Conservation (phyloP, 2,113 vertebrate species). For the Chinchilla lanigera region DNA sequence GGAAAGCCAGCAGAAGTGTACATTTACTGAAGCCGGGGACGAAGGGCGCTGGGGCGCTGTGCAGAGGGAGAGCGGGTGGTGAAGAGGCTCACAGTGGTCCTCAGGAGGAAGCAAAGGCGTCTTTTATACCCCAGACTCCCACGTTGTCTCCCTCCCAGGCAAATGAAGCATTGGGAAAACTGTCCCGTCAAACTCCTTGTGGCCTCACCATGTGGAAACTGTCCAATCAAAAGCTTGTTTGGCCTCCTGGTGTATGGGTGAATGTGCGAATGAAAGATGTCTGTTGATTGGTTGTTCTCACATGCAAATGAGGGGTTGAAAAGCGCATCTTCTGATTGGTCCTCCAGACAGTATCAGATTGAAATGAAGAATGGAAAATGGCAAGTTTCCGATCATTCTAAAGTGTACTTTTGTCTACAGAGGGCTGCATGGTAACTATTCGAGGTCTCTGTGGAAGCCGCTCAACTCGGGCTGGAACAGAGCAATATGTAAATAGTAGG, state of each 20-base stretch:
- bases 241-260: not conserved
- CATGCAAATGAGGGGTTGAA: not conserved
- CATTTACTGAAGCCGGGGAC: no score
- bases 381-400: not conserved
- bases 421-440: not conserved
- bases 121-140: not conserved
- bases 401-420: not conserved
- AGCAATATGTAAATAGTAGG: not conserved
- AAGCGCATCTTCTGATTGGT: not conserved
- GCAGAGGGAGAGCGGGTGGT: no score
- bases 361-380: not conserved
- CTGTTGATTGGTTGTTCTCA: not conserved
- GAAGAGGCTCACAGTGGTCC: no score
- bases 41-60: no score
- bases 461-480: accelerated
- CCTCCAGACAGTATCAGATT: not conserved
- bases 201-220: not conserved
- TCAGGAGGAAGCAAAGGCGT: not conserved
- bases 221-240: not conserved
- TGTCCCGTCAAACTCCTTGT: not conserved
- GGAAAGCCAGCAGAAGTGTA: no score
- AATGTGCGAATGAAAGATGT: not conserved
- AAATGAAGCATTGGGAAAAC: not conserved
- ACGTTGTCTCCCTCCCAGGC: no score
- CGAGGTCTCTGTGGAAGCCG: not conserved